Base-by-base conservation (phyloP, 2,113 vertebrate species). In the Oenanthe melanoleuca region DNA sequence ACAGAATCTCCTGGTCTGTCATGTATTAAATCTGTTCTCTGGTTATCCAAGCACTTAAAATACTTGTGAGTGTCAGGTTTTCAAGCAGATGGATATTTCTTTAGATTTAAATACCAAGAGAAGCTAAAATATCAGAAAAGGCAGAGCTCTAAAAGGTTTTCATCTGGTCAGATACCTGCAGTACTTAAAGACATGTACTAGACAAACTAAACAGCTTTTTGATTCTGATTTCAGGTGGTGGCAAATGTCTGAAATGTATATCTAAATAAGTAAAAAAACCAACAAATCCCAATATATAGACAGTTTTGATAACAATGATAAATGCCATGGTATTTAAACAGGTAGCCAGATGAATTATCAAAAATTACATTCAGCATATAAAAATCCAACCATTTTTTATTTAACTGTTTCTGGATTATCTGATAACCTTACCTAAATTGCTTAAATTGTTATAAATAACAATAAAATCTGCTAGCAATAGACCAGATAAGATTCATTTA, bases 1-100 rank as follows among this genome's bases (percentile, higher is more conserved):
- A 88, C 60, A 96, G 88, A 90, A 74, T 78, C 49, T 94, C 72
- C n/a, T 71, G 88, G 69, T 94, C 94, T 95, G 88, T 86, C 82
- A 84, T 88, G 67, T 88, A 78, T 96, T 94, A 57, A 92, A 93
- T 70, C 75, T 90, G 28, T 83, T 92, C 92, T 78, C 57, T 92
- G 82, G 42, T 42, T 84, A 92, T 88, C 50, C 75, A 93, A 88
- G 82, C 69, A 88, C 90, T 95, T 96, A 92, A 95, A 97, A 96
- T 95, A 88, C 69, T 83, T 92, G 50, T 40, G 49, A 90, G 60
- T 60, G 78, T 96, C 74, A 93, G 56, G 42, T 38, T 83, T 5
- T 0, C 29, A 78, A 91, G 74, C 70, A 37, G 56, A 70, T 64
- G 38, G 38, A 56, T 79, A 63, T 82, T 87, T 79, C 55, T 85